These are phyloP conservation scores for Turdus rufiventris DNA, from an alignment of 2,113 vertebrate genomes.

Conservation along the genomic window DNA sequence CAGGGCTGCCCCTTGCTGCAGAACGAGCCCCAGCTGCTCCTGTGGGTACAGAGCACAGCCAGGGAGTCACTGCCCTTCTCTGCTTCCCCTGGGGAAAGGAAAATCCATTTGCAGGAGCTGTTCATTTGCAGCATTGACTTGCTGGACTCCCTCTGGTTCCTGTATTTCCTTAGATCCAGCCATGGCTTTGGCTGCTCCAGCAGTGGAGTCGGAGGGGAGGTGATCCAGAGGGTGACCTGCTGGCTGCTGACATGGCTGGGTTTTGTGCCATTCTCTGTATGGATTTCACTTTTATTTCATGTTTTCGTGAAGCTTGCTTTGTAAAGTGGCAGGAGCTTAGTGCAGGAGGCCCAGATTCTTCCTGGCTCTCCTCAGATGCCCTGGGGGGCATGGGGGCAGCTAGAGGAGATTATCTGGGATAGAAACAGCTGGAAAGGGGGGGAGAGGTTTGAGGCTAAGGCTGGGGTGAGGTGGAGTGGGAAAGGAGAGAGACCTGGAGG, in stretches of 20 bases:
- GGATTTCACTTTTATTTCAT: not conserved
- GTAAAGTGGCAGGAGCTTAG: not conserved
- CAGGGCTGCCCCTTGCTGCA: not conserved
- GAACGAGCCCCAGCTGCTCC: not conserved
- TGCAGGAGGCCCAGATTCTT: not conserved
- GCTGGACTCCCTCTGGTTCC: not conserved
- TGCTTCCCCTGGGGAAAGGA: not conserved
- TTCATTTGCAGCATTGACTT: not conserved
- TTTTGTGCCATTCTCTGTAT: not conserved
- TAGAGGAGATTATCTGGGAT: not conserved
- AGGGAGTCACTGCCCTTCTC: not conserved
- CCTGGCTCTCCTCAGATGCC: not conserved
- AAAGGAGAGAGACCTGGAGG: not conserved
- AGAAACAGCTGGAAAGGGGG: not conserved
- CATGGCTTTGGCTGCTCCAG: not conserved
- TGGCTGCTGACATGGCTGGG: not conserved
- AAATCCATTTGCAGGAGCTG: not conserved
- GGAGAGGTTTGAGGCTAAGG: not conserved
- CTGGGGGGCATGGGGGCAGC: not conserved
- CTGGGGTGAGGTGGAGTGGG: not conserved
- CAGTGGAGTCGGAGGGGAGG: not conserved
- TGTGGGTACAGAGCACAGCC: not conserved
- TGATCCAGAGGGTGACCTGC: not conserved
- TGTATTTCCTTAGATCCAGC: not conserved
- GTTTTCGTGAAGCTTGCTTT: not conserved